Evolutionary conservation across 2,888 invertebrate genomes (phyloP).

Genomic region (Mactromeris polynyma): DNA sequence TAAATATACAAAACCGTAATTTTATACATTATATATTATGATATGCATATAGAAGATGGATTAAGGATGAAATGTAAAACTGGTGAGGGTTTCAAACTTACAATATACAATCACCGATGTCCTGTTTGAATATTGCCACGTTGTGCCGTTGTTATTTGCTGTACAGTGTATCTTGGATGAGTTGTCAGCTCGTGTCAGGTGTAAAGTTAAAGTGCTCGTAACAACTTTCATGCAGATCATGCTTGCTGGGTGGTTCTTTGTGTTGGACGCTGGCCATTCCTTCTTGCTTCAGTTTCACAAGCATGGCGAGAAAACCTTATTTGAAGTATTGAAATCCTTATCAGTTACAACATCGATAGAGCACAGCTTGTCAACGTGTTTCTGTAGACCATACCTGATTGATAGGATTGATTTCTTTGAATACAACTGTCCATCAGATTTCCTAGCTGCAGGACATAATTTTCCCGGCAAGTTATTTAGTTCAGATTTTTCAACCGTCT

Average conservation of each 20-base stretch:
- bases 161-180: no score
- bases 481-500: not conserved
- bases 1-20: no score
- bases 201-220: no score
- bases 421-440: constrained; percentile 28
- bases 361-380: constrained; percentile 38
- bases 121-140: no score
- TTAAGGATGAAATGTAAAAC: no score
- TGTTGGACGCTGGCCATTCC: constrained; percentile 41
- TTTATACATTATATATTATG: no score
- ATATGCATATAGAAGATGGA: no score
- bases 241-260: constrained; percentile 35
- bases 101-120: no score
- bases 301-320: constrained; percentile 37
- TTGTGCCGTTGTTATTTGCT: no score
- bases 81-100: no score
- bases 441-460: constrained; percentile 43
- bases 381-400: constrained; percentile 49
- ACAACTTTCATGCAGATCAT: constrained; percentile 43
- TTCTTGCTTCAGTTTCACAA: constrained; percentile 35
- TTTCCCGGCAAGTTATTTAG: not conserved
- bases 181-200: no score
- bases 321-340: constrained; percentile 22
- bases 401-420: constrained; percentile 50
- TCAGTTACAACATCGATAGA: constrained; percentile 32